Conservation (phyloP, 2,113 vertebrate genomes). For the Rhegmatorhina hoffmannsi region DNA sequence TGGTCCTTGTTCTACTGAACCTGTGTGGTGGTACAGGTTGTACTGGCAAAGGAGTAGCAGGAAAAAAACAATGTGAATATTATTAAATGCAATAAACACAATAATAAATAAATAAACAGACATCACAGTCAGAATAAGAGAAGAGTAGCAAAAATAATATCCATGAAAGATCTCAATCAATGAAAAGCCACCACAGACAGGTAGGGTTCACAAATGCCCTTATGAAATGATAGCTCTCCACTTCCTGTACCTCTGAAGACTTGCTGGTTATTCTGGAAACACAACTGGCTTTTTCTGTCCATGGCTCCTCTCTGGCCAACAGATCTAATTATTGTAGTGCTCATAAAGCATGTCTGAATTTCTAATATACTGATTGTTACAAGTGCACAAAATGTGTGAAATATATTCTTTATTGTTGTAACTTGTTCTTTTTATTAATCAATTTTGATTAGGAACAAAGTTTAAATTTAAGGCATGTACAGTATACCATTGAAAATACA, state of each 20-base stretch:
- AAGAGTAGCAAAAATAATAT: neutral
- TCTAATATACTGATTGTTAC: neutral
- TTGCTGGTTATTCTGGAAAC: neutral
- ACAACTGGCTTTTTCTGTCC: neutral
- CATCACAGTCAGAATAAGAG: neutral
- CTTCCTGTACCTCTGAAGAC: neutral
- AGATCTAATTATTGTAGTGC: neutral
- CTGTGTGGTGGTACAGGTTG: neutral
- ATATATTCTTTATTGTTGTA: neutral
- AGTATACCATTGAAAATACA: neutral
- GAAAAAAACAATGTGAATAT: neutral
- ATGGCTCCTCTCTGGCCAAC: neutral
- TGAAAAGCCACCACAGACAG: neutral
- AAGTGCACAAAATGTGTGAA: neutral
- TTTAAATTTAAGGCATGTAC: neutral
- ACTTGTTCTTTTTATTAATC: neutral
- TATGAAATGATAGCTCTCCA: neutral
- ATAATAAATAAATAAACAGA: neutral
- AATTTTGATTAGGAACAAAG: neutral
- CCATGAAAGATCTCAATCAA: neutral
- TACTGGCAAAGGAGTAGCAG: neutral
- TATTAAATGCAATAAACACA: neutral
- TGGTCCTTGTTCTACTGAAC: neutral
- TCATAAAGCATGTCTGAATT: neutral
- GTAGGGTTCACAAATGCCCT: neutral